Evolutionary conservation across 2,113 vertebrate genomes (phyloP).

Genomic region (Stercorarius parasiticus): DNA sequence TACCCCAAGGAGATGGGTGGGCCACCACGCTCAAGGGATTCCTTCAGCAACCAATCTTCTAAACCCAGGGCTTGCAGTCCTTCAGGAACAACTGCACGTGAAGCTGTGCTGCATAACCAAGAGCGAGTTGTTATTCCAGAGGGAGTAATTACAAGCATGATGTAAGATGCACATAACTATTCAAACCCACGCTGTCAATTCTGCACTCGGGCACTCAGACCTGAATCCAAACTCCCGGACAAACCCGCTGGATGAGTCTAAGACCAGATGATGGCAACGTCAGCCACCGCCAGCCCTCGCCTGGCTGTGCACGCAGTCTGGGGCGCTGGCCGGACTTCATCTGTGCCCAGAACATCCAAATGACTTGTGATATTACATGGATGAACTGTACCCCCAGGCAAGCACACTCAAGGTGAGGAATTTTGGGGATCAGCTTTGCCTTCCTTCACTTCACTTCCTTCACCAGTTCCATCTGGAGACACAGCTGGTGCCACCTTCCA

Average conservation of each 20-base stretch:
- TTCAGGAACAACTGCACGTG: background rate
- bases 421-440: too few species aligned
- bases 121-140: background rate
- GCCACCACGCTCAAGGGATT: background rate
- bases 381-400: too few species aligned
- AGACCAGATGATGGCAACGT: background rate
- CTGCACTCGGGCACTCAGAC: background rate
- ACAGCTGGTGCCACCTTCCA: too few species aligned
- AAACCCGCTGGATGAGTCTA: background rate
- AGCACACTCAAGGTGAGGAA: background rate
- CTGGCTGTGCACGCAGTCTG: background rate
- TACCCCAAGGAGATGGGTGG: fast-evolving
- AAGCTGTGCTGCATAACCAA: background rate
- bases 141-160: background rate
- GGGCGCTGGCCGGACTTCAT: fast-evolving
- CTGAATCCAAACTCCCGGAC: background rate
- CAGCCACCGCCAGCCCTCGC: background rate
- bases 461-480: background rate
- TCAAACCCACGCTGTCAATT: background rate
- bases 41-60: background rate
- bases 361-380: fast-evolving
- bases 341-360: background rate
- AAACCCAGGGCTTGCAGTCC: background rate
- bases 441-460: too few species aligned
- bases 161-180: background rate